phyloP scores from a whole-genome alignment of 2,888 invertebrate species.

The Nomada fabriciana region DNA sequence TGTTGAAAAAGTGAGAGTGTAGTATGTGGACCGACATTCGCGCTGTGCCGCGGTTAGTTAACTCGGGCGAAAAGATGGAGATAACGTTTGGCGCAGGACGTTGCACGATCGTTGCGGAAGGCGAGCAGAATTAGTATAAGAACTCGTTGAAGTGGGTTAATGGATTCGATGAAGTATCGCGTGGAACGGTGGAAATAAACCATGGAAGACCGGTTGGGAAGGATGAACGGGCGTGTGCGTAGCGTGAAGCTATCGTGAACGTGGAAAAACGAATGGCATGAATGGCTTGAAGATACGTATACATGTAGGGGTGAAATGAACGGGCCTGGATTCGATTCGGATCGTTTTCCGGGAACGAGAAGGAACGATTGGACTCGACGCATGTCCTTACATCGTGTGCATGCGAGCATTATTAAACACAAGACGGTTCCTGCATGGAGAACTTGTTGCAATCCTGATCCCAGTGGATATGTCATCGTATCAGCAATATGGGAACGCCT shows the following conservation, averaged over 20 bases:
- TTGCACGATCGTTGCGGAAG: conserved; percentile 24
- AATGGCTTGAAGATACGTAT: background rate
- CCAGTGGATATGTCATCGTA: background rate
- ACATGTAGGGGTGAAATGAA: conserved; percentile 2
- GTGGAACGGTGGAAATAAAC: conserved; percentile 38
- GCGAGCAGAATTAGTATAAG: conserved; percentile 26
- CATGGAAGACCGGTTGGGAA: conserved; percentile 40
- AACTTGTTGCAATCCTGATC: conserved; percentile 12
- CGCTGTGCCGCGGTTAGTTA: conserved; percentile 23
- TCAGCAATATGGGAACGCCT: background rate
- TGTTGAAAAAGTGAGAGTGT: conserved; percentile 44
- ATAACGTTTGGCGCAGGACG: conserved; percentile 22
- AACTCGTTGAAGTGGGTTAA: conserved; percentile 52
- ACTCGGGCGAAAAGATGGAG: conserved; percentile 13
- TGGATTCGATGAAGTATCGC: conserved; percentile 48
- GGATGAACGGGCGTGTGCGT: conserved; percentile 38
- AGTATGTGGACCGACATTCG: background rate
- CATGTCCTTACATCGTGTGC: conserved; percentile 1
- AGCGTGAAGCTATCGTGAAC: conserved; percentile 11
- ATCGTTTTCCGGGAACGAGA: background rate
- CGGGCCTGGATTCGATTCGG: conserved; percentile 1
- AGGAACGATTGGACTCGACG: background rate
- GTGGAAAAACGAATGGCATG: conserved; percentile 5
- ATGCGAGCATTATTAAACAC: background rate
- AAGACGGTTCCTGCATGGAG: background rate